Evolutionary conservation across 2,888 invertebrate species (phyloP).

Genomic region (Metopia argyrocephala): DNA sequence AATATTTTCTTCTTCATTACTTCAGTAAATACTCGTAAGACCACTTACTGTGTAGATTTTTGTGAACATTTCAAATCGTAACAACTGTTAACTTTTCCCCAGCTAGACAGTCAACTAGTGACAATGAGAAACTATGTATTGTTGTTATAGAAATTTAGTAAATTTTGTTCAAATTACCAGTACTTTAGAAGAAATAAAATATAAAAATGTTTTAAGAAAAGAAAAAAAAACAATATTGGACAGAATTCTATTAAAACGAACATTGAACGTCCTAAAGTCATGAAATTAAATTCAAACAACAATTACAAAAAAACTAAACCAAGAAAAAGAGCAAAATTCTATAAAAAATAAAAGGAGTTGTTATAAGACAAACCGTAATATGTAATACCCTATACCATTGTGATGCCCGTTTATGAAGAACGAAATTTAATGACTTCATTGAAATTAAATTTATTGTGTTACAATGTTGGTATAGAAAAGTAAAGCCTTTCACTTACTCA

Average conservation of each 20-base stretch:
- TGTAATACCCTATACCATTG: too few relatives aligned
- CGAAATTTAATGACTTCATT: too few relatives aligned
- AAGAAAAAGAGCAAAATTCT: too few relatives aligned
- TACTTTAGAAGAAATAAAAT: neutral
- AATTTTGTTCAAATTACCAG: constrained; percentile 1
- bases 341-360: too few relatives aligned
- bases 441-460: too few relatives aligned
- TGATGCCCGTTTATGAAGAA: too few relatives aligned
- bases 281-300: constrained; percentile 17
- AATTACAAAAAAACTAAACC: neutral
- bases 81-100: neutral
- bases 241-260: constrained; percentile 7
- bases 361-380: too few relatives aligned
- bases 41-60: constrained; percentile 34
- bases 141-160: neutral
- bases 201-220: neutral
- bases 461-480: too few relatives aligned
- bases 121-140: neutral
- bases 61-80: neutral
- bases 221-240: constrained; percentile 13
- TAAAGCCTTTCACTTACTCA: too few relatives aligned
- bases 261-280: constrained; percentile 10
- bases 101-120: neutral
- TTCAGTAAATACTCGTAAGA: neutral
- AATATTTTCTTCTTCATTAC: neutral